Conservation (phyloP, 2,888 invertebrate species). For the Auanema freiburgensis region DNA sequence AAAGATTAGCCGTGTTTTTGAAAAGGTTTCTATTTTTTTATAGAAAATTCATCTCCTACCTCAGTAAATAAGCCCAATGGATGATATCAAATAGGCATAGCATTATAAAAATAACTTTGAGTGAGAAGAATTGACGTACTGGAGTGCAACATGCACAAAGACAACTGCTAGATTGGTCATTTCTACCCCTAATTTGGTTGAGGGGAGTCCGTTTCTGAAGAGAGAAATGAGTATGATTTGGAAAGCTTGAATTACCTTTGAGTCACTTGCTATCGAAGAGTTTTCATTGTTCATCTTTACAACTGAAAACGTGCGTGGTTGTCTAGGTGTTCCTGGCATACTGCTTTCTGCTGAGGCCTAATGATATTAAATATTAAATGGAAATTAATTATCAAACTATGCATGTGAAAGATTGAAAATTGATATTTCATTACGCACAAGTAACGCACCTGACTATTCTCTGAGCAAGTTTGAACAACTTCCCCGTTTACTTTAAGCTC, state of each 20-base stretch:
- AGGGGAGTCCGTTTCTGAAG: constrained; percentile 11
- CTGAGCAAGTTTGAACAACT: constrained; percentile 21
- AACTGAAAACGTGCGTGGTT: too few species aligned
- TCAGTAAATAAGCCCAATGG: constrained; percentile 52
- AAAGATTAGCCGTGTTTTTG: not conserved
- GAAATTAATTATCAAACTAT: too few species aligned
- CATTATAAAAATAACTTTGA: constrained; percentile 38
- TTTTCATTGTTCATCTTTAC: not conserved
- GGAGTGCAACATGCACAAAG: constrained; percentile 22
- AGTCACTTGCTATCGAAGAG: not conserved
- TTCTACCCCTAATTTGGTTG: constrained; percentile 4
- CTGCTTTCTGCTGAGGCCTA: too few species aligned
- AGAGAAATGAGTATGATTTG: too few species aligned
- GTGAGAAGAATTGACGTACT: constrained; percentile 22
- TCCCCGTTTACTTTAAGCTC: constrained; percentile 46
- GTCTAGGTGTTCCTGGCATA: too few species aligned
- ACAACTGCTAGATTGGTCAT: not conserved
- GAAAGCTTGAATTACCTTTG: too few species aligned
- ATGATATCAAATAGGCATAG: constrained; percentile 49
- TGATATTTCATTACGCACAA: too few species aligned
- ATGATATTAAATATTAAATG: too few species aligned
- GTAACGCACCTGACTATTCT: constrained; percentile 1
- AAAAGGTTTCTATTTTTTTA: not conserved
- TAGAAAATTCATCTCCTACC: constrained; percentile 20
- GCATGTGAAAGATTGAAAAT: too few species aligned